Evolutionary conservation across 2,888 invertebrate species (phyloP), one percentile per base, ranked within the genome.

Genomic region (Melanostoma mellinum): DNA sequence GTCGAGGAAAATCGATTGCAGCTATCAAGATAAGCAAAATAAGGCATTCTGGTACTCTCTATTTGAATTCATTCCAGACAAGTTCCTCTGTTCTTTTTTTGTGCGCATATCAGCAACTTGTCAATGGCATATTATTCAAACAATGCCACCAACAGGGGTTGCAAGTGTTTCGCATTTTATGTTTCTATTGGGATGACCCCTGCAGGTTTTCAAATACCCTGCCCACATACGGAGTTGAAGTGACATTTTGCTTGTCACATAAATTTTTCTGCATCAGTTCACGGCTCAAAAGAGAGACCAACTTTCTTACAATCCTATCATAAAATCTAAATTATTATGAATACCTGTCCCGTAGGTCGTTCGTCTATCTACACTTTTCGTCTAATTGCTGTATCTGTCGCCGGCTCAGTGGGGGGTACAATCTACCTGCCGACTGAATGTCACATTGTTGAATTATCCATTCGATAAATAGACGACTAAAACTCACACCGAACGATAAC

Each of bases 401-500:
- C 55, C 81, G 80, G 32, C 76, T 52, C 76, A 42, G 50, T 72
- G 67, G 81, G 81, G 68, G 67, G 56, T 68, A 20, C 20, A 20
- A 56, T 44, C 61, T 81, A 81, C 76, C 81, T 76, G 72, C 55
- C 68, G 76, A 63, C 72, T 68, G 61, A 36, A 67, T 76, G 72
- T 81, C 81, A 76, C 76, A 76, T 73, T 58, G 71, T 69, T 61
- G 44, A 77, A 76, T 48, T 65, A 71, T 53, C 42, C 50, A 53
- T 67, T 63, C 76, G n/a, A 67, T 68, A 52, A 42, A 46, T 76
- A 20, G 20, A 20, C 20, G 20, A 20, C 63, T 38, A 48, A 38
- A 2, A 20, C 46, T 48, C 52, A 35, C 55, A 36, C 10, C 40
- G 48, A 46, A 20, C 38, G 73, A 73, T 67, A 65, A 69, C 35